phyloP scores from a whole-genome alignment of 2,888 invertebrate species.

The Dione vanillae region DNA sequence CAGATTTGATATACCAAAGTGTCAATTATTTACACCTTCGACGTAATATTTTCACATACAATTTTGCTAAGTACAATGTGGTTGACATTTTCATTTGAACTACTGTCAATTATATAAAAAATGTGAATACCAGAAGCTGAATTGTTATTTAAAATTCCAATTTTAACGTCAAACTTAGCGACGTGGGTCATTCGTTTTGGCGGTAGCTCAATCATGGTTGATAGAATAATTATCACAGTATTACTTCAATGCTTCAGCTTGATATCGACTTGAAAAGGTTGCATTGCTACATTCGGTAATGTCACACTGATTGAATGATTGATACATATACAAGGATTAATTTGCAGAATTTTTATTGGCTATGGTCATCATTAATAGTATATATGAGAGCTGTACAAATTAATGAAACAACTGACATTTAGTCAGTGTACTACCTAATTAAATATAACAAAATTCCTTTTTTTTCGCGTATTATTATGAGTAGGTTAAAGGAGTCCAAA shows the following conservation, averaged over 20 bases:
- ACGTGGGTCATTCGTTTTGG: constrained; percentile 21
- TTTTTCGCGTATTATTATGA: no score
- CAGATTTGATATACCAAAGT: neutral
- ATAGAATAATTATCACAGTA: constrained; percentile 29
- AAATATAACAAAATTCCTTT: no score
- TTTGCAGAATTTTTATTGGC: neutral
- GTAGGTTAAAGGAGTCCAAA: no score
- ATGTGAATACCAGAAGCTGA: constrained; percentile 31
- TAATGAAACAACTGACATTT: neutral
- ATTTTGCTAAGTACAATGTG: neutral
- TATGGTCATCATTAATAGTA: neutral
- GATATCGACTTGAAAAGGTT: constrained; percentile 2
- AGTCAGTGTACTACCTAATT: no score
- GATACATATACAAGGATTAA: neutral
- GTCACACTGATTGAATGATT: neutral
- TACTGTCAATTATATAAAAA: neutral
- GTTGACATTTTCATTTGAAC: constrained; percentile 3
- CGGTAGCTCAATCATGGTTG: constrained; percentile 25
- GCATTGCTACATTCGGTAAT: neutral
- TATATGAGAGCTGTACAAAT: neutral
- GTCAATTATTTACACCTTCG: neutral
- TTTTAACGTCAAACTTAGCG: constrained; percentile 30
- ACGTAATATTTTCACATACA: neutral
- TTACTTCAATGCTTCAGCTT: neutral
- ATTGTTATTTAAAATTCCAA: constrained; percentile 19